Evolutionary conservation across 2,113 vertebrate species (phyloP).

Genomic region (Chloropsis hardwickii): DNA sequence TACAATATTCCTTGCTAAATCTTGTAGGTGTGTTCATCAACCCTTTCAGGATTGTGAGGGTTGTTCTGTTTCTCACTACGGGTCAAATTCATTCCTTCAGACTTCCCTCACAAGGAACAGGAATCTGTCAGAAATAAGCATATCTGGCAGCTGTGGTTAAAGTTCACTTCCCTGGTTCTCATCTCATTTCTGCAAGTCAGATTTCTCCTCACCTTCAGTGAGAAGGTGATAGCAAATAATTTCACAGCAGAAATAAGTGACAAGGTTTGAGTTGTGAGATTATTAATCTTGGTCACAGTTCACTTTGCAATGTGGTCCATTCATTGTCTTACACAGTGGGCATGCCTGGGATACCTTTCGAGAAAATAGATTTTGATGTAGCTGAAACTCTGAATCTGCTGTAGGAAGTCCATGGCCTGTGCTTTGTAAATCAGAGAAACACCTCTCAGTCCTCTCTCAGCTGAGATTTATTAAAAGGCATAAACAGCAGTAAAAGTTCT

Average conservation of each 20-base stretch:
- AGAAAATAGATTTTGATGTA: neutral
- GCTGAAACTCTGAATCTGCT: neutral
- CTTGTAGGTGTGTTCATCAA: neutral
- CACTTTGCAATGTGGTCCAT: neutral
- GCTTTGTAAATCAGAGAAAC: neutral
- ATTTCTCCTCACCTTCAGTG: neutral
- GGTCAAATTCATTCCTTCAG: neutral
- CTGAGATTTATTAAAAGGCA: neutral
- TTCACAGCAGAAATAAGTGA: neutral
- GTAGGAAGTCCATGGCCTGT: neutral
- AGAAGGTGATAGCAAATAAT: neutral
- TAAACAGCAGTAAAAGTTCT: neutral
- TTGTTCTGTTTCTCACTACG: neutral
- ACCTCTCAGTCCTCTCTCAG: neutral
- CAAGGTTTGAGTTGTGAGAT: neutral
- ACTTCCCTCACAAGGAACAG: accelerated
- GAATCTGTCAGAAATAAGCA: neutral
- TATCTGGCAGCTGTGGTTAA: neutral
- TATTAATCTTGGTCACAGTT: neutral
- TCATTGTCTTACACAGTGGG: neutral
- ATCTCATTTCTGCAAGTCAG: neutral
- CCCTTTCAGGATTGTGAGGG: neutral
- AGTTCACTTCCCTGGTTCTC: neutral
- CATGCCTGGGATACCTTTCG: neutral
- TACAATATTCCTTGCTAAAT: neutral